phyloP scores from a whole-genome alignment of 1,140 invertebrate species.

The Eumaeus atala region DNA sequence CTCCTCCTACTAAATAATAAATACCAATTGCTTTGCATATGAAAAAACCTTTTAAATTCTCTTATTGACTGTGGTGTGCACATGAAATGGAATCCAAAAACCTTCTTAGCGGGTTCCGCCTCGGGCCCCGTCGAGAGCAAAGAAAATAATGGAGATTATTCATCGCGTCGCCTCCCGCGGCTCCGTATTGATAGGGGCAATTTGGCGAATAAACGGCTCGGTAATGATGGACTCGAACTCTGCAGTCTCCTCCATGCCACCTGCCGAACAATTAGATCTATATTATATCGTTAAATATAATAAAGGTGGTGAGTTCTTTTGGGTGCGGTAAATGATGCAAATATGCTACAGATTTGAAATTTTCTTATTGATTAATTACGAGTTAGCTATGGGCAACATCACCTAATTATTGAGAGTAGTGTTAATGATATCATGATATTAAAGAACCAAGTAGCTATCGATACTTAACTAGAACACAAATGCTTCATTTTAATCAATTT shows the following conservation, averaged over 20 bases:
- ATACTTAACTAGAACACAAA: too few relatives aligned
- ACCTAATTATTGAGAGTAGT: too few relatives aligned
- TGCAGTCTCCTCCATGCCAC: constrained; percentile 21
- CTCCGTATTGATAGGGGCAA: constrained; percentile 51
- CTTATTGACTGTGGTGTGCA: background rate
- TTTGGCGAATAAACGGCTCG: constrained; percentile 51
- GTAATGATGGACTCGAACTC: constrained; percentile 32
- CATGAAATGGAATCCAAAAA: constrained; percentile 10
- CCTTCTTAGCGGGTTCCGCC: constrained; percentile 33
- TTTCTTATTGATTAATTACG: too few relatives aligned
- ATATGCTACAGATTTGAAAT: background rate
- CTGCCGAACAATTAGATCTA: constrained; percentile 12
- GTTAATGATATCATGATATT: too few relatives aligned
- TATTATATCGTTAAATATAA: background rate
- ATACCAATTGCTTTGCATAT: too few relatives aligned
- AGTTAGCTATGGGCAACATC: too few relatives aligned
- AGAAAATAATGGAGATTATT: constrained; percentile 56
- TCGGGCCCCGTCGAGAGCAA: constrained; percentile 32
- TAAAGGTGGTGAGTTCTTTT: background rate
- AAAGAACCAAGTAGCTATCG: too few relatives aligned
- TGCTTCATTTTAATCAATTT: too few relatives aligned
- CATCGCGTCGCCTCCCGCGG: constrained; percentile 35
- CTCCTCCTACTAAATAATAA: too few relatives aligned
- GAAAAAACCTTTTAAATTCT: too few relatives aligned
- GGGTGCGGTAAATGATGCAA: background rate